Base-by-base conservation (phyloP, 1,140 invertebrate species). In the Drusus annulatus region DNA sequence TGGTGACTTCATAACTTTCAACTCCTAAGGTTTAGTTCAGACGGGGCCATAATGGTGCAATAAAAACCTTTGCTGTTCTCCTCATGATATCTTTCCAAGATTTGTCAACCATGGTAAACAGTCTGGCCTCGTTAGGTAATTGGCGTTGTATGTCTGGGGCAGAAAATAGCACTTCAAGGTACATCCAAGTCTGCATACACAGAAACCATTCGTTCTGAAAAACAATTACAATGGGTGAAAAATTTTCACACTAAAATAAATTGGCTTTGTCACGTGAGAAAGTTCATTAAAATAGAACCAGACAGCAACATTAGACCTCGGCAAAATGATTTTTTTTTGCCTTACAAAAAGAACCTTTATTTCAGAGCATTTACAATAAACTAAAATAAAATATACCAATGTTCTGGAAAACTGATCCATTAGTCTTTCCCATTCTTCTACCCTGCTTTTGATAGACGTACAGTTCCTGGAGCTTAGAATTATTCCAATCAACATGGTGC, bases 61-160 rank as follows among this genome's bases (percentile, higher is more conserved):
- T 45, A 45, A 45, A 45, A 86, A 93, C 93, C 87, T 94, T 94
- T 8, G 92, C 90, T 0, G 93, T 91, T 84, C 91, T 93, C 82
- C 92, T 91, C 92, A 97, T 96, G 23, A 95, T 93, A 78, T 95
- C 94, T 86, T 97, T 96, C 91, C 95, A 98, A 1, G 94, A 94
- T 85, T 95, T 96, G 85, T 97, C 96, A 0, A 97, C 96, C 79
- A 93, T 89, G 23, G 93, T 90, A 85, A 97, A 97, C 84, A 97
- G 92, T 85, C 95, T 95, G 0, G 96, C 93, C 87, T 97, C 96
- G 60, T 93, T 92, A 0, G 96, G 96, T 60, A 98, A 85, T 86
- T 97, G 96, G 23, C 95, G 89, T 85, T 97, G 95, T 81, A 97
- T 97, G 84, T 97, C 96, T 0, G 96, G 94, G 1, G 96, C 95